Evolutionary conservation across 2,797 vertebrate species (phyloP), one percentile per base, ranked within the genome.

Genomic region (Schizopygopsis malacanthus): DNA sequence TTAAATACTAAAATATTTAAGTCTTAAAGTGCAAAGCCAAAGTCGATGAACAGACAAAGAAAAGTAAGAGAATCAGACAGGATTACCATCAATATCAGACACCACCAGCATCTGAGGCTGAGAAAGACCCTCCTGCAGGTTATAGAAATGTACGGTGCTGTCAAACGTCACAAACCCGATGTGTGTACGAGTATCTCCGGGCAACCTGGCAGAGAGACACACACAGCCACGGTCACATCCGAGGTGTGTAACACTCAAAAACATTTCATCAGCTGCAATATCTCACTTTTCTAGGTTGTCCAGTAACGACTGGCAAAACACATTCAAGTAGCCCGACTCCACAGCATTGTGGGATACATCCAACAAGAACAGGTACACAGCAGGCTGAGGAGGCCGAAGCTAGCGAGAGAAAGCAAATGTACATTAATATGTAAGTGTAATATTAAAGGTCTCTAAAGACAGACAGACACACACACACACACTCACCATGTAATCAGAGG

Each of bases 51-150:
- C 6, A 73, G n/a, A 73, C 3, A 73, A 52, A 50, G 11, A 43
- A 43, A 43, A n/a, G 6, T 12, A 22, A 1, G 37, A 12, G 2
- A 47, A 79, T 63, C n/a, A 28, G 41, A 6, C 2, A 41, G 2
- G 45, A 93, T 89, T 95, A 99, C 98, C 98, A 22, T 99, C 97
- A 16, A 99, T 97, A 91, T 99, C 98, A 0, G 98, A 98, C 43
- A 99, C 97, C 91, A 99, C 96, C 88, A 99, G 93, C 98, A 99
- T 99, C 90, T 99, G 98, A 5, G 98, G 98, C 93, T 98, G 98
- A 0, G 98, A 98, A 75, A 99, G 93, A 28, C 98, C 97, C 92
- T 98, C 97, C 92, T 99, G 98, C 87, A 99, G 94, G 92, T 98
- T 98, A 93, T 99, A 99, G 93, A 99, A 99, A 90, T 99, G 98